Percentiles rank a stretch among this genome's conserved stretches.
Conservation (phyloP, 2,113 vertebrate genomes). For the Cercocebus atys region DNA sequence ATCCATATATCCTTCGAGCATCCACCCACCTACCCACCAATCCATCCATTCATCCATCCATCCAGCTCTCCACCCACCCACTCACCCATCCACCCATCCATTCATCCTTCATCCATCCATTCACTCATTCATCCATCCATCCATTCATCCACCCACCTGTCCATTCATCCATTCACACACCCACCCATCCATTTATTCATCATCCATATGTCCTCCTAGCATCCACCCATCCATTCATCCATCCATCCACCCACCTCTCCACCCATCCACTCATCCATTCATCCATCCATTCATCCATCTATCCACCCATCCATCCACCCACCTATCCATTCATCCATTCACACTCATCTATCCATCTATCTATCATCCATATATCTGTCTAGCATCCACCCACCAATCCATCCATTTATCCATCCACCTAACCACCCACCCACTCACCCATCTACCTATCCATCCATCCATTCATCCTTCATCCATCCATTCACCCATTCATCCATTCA, state of each 20-base stretch:
- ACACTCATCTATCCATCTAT: too few relatives aligned
- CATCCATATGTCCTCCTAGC: too few relatives aligned
- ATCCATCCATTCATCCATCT: background rate
- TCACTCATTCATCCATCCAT: accelerated
- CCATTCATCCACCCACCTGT: background rate
- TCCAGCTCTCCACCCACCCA: accelerated
- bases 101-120: background rate
- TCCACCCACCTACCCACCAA: background rate
- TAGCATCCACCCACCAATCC: too few relatives aligned
- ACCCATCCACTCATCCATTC: too few relatives aligned
- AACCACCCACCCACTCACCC: background rate
- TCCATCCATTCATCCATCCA: background rate
- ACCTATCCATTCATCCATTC: too few relatives aligned
- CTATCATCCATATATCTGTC: too few relatives aligned
- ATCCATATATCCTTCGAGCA: background rate
- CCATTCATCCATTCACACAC: accelerated
- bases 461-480: accelerated
- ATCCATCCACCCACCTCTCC: too few relatives aligned
- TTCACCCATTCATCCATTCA: accelerated
- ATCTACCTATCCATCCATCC: accelerated
- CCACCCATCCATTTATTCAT: background rate
- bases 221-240: too few relatives aligned
- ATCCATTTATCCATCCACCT: background rate
- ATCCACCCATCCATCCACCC: too few relatives aligned
- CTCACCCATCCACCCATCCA: background rate